phyloP scores from a whole-genome alignment of 2,797 vertebrate species.

The Babyrousa celebensis region DNA sequence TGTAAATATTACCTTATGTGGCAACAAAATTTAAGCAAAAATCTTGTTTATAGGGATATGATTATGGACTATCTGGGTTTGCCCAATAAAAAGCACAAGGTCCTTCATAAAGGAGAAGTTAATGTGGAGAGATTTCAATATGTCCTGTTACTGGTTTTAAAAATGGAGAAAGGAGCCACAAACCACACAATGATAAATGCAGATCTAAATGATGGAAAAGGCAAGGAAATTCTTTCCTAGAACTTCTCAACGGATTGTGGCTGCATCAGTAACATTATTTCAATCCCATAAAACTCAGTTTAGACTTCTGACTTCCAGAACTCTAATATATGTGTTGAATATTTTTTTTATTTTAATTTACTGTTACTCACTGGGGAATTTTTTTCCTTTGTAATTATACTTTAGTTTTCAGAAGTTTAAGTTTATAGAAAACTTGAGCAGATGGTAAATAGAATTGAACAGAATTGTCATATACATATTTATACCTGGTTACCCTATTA shows the following conservation, averaged over 20 bases:
- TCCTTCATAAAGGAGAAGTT: background rate
- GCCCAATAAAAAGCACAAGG: background rate
- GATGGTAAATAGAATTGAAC: too few relatives aligned
- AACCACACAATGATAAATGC: background rate
- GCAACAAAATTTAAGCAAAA: background rate
- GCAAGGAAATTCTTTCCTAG: background rate
- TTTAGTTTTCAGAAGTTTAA: background rate
- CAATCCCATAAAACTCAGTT: background rate
- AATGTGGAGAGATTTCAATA: background rate
- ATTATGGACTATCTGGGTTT: background rate
- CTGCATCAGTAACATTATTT: background rate
- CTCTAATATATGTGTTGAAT: background rate
- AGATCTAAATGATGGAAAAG: background rate
- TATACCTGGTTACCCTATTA: background rate
- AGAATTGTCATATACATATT: background rate
- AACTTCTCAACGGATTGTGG: background rate
- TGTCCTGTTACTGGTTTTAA: background rate
- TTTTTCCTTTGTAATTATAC: background rate
- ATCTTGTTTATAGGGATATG: background rate
- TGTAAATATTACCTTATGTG: background rate
- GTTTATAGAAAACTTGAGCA: background rate
- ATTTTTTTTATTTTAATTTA: background rate
- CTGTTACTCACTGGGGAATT: background rate
- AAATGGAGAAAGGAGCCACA: background rate
- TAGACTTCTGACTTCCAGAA: background rate